Evolutionary conservation across 2,888 invertebrate species (phyloP).

Genomic region (Acanthosepion esculentum): DNA sequence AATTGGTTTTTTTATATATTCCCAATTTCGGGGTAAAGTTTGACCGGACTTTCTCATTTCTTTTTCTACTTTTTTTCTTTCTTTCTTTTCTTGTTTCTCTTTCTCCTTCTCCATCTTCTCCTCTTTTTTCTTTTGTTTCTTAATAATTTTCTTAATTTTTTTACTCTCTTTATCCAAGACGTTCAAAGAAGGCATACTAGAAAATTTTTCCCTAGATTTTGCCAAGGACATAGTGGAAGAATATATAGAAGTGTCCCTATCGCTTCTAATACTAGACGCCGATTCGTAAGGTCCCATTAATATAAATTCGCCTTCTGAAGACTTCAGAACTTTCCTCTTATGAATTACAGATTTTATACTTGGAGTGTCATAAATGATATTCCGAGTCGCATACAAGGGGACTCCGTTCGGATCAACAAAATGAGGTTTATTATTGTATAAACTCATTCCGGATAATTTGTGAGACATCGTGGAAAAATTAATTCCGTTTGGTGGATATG

Average conservation of each 20-base stretch:
- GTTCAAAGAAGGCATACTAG: slow-evolving; percentile 65
- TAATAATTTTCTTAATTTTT: slow-evolving; percentile 61
- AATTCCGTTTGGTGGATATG: neutral
- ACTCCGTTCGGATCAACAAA: neutral
- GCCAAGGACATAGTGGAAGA: neutral
- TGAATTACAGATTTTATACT: neutral
- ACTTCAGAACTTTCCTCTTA: neutral
- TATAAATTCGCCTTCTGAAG: slow-evolving; percentile 38
- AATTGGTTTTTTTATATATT: slow-evolving; percentile 58
- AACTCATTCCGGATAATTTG: neutral
- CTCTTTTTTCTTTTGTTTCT: slow-evolving; percentile 66
- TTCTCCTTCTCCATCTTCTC: slow-evolving; percentile 63
- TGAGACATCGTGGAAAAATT: neutral
- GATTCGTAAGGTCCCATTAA: slow-evolving; percentile 34
- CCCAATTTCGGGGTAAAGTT: slow-evolving; percentile 64
- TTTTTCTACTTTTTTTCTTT: slow-evolving; percentile 63
- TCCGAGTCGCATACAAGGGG: neutral
- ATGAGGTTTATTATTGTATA: neutral
- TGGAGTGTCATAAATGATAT: neutral
- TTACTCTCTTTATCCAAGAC: slow-evolving; percentile 59
- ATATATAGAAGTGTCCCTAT: neutral
- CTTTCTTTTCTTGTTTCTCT: slow-evolving; percentile 66
- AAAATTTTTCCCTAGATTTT: neutral
- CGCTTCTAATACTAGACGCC: neutral
- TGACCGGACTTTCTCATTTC: slow-evolving; percentile 54